Evolutionary conservation across 2,888 invertebrate species (phyloP), one percentile per base, ranked within the genome.

Genomic region (Drosophila nr. perissopoda): DNA sequence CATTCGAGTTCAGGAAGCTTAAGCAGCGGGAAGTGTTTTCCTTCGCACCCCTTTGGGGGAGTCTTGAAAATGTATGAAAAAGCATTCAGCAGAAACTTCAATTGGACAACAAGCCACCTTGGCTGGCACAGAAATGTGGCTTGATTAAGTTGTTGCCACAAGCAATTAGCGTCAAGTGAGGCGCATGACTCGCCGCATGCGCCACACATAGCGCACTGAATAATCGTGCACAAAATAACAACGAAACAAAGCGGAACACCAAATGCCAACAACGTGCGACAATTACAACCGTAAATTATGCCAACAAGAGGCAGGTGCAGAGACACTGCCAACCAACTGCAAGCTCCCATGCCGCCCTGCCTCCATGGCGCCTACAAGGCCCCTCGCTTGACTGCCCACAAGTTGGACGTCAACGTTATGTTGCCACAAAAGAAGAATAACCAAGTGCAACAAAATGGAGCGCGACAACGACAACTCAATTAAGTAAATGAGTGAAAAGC

Each of bases 251-350:
- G 56, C 69, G 65, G 54, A 78, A 73, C 68, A 67, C 53, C 66
- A 53, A 78, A 78, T 77, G 70, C 60, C 78, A 77, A 77, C 84
- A 82, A 80, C 73, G 73, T 81, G 80, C 78, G 76, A 80, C 89
- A 86, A 88, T 86, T 88, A 88, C 86, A 80, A 72, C 76, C 78
- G 87, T 86, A 86, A 86, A 82, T 84, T 88, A 83, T 83, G 84
- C 83, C 83, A 83, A 79, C 83, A 81, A 77, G 76, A 76, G 72
- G 60, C 79, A 66, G 54, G 54, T 51, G 42, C 53, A 57, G 53
- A 61, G 66, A 66, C 78, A 66, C 66, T 69, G 65, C 16, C 68
- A 45, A 25, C 18, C 45, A 11, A n/a, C 27, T 27, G 7, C 3
- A 25, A 27, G 21, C 6, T 33, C 2, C 25, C 1, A 11, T 6